phyloP scores from a whole-genome alignment of 2,797 vertebrate genomes.

The Nannoperca australis region DNA sequence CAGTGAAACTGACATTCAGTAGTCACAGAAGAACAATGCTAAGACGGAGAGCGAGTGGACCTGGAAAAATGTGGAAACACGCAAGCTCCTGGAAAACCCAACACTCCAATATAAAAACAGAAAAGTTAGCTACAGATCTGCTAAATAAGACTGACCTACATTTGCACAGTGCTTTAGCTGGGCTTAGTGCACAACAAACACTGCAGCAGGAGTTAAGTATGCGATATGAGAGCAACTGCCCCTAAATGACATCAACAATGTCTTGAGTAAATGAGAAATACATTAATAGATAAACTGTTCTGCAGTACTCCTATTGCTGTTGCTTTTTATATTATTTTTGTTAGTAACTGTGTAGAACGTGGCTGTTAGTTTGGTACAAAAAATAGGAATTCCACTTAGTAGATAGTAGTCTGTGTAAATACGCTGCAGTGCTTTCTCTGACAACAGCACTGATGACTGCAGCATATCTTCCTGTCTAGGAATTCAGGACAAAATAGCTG shows the following conservation, averaged over 20 bases:
- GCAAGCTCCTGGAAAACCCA: constrained; percentile 16
- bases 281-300: constrained; percentile 39
- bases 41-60: constrained; percentile 7
- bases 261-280: constrained; percentile 26
- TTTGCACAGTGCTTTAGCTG: constrained; percentile 24
- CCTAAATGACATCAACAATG: constrained; percentile 19
- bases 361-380: constrained; percentile 37
- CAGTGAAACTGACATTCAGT: constrained; percentile 34
- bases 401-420: constrained; percentile 37
- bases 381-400: constrained; percentile 27
- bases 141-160: constrained; percentile 44
- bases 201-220: constrained; percentile 24
- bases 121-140: constrained; percentile 17
- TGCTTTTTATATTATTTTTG: constrained; percentile 31
- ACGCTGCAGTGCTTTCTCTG: constrained; percentile 27
- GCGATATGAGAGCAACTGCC: constrained; percentile 14
- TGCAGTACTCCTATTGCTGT: neutral
- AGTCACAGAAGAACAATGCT: constrained; percentile 37
- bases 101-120: constrained; percentile 1
- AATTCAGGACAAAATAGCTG: constrained; percentile 2
- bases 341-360: constrained; percentile 10
- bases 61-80: constrained; percentile 20
- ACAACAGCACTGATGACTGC: constrained; percentile 26
- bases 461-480: constrained; percentile 20
- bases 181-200: constrained; percentile 30